These are phyloP conservation scores for Aphis craccivora DNA, from an alignment of 1,140 invertebrate species.

Conservation along the genomic window DNA sequence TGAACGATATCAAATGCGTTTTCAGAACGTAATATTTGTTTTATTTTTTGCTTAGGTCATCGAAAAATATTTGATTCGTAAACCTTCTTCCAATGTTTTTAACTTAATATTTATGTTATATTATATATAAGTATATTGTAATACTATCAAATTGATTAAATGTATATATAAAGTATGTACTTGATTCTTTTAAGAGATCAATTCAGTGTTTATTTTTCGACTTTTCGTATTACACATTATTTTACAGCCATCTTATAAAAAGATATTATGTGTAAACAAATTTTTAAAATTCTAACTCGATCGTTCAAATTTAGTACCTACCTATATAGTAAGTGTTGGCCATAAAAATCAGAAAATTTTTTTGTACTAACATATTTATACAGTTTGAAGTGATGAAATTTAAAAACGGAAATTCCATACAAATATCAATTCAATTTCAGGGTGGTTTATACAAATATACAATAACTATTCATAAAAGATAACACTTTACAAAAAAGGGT, in stretches of 20 bases:
- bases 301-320: not conserved
- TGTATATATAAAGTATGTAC: not conserved
- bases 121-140: not conserved
- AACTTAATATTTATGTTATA: not conserved
- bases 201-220: not conserved
- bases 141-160: not conserved
- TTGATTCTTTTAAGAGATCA: not conserved
- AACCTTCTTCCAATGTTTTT: not conserved
- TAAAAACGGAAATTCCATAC: not conserved
- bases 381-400: not conserved
- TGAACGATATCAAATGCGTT: not conserved
- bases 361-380: not conserved
- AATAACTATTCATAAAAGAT: not conserved
- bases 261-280: not conserved
- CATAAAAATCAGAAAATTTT: not conserved
- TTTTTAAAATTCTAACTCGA: too few relatives aligned
- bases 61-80: not conserved
- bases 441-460: not conserved
- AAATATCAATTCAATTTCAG: not conserved
- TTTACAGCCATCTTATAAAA: not conserved
- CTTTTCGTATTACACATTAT: not conserved
- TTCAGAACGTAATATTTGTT: not conserved
- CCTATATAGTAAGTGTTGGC: not conserved
- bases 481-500: not conserved
- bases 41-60: not conserved